Evolutionary conservation across 2,888 invertebrate genomes (phyloP).

Genomic region (Mantis religiosa): DNA sequence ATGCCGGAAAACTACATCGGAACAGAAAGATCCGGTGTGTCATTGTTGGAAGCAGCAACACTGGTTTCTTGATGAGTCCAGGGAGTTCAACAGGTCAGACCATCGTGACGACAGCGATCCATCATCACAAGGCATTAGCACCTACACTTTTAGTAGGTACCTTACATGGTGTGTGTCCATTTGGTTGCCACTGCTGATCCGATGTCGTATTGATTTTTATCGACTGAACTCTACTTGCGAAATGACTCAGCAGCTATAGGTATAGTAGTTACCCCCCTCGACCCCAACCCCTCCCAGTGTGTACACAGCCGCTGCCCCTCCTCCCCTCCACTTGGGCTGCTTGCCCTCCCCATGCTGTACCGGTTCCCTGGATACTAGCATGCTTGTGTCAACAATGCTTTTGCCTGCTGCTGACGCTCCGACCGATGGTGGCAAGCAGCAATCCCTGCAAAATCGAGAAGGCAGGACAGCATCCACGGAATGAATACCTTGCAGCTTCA

Average conservation of each 20-base stretch:
- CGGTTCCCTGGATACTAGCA: slow-evolving; percentile 13
- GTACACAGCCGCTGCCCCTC: neutral
- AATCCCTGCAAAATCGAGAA: slow-evolving; percentile 12
- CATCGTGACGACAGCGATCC: neutral
- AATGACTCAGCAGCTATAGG: slow-evolving; percentile 12
- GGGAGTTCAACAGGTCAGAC: neutral
- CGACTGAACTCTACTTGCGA: slow-evolving; percentile 16
- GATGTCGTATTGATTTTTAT: slow-evolving; percentile 13
- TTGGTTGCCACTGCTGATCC: slow-evolving; percentile 13
- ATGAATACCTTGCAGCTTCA: neutral
- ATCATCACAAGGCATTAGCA: neutral
- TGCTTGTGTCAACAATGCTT: slow-evolving; percentile 17
- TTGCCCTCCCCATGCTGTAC: neutral
- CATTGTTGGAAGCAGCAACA: neutral
- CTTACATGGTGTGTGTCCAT: neutral
- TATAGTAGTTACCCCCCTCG: slow-evolving; percentile 2
- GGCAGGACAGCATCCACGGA: neutral
- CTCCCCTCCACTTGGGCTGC: neutral
- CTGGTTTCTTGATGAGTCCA: neutral
- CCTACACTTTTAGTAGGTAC: neutral
- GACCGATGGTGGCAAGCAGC: neutral
- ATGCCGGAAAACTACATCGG: too few species aligned
- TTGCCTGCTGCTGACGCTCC: neutral
- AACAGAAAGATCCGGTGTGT: too few species aligned
- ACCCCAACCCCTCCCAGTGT: neutral